These are phyloP conservation scores for Euclidia mi DNA, from an alignment of 2,888 invertebrate genomes.

Conservation along the genomic window DNA sequence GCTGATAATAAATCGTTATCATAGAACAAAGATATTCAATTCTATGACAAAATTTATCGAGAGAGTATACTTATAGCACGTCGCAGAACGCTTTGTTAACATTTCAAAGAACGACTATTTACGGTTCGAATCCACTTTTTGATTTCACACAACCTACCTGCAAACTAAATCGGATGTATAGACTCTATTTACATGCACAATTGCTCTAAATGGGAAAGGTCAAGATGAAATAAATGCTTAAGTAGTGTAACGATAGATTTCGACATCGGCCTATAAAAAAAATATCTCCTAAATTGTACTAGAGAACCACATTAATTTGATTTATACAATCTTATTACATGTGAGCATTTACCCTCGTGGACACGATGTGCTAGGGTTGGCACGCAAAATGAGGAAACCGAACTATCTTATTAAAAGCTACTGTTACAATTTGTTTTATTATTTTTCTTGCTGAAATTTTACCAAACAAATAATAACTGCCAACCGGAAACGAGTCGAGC, in stretches of 20 bases:
- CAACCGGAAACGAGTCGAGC: neutral
- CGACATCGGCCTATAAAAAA: slow-evolving; percentile 23
- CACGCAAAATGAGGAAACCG: slow-evolving; percentile 32
- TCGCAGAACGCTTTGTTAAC: no score
- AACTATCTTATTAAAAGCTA: neutral
- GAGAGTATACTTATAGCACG: no score
- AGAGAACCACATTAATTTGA: slow-evolving; percentile 39
- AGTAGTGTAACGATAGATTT: neutral
- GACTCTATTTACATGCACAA: no score
- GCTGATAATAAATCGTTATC: no score
- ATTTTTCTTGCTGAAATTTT: neutral
- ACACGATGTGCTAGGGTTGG: slow-evolving; percentile 24
- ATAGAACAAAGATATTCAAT: no score
- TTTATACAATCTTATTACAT: slow-evolving; percentile 35
- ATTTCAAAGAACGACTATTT: no score
- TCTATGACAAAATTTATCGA: no score
- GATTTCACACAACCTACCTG: no score
- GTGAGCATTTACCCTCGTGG: slow-evolving; percentile 22
- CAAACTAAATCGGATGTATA: no score
- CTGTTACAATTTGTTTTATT: no score
- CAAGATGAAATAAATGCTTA: neutral
- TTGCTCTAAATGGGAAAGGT: neutral
- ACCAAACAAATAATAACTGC: neutral
- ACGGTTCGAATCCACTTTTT: no score
- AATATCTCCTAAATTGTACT: slow-evolving; percentile 23